A percentile compares a stretch with the other conserved stretches of the same genome.
Conservation (phyloP, 1,140 invertebrate species). For the Aphaenogaster ashmeadi region DNA sequence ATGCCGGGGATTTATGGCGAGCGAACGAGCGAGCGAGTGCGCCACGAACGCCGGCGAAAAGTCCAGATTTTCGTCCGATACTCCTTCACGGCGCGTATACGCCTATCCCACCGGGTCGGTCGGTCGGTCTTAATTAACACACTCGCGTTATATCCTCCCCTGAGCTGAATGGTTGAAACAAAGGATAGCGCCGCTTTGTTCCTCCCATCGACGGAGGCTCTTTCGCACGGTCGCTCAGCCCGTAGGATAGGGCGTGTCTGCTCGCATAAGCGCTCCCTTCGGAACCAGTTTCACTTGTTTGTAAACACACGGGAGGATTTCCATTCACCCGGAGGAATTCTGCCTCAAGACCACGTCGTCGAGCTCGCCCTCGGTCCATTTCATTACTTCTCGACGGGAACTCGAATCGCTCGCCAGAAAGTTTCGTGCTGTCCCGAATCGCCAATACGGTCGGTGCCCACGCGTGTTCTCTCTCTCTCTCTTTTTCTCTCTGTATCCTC, state of each 20-base stretch:
- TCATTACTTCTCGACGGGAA: conserved; percentile 66
- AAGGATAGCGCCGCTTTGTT: conserved; percentile 76
- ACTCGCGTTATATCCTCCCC: conserved; percentile 72
- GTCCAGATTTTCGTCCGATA: conserved; percentile 54
- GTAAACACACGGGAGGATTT: conserved; percentile 75
- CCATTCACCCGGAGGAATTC: conserved; percentile 58
- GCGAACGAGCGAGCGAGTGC: not conserved
- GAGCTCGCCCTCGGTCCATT: conserved; percentile 45
- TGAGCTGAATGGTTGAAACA: conserved; percentile 72
- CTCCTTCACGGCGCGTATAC: conserved; percentile 48
- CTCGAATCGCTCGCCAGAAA: conserved; percentile 20
- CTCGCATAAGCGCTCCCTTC: conserved; percentile 69
- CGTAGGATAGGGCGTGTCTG: conserved; percentile 73
- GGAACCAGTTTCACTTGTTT: conserved; percentile 77
- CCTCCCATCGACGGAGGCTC: conserved; percentile 66
- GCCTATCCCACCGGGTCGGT: conserved; percentile 1
- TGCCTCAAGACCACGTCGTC: conserved; percentile 41
- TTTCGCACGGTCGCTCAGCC: conserved; percentile 73
- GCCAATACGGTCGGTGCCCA: conserved; percentile 4
- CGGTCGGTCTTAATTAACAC: conserved; percentile 75
- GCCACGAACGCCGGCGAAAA: conserved; percentile 25
- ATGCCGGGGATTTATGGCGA: conserved; percentile 40
- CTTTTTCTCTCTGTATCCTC: not conserved
- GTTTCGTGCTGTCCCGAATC: not conserved
- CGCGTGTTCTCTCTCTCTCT: not conserved